Percentiles rank a stretch among this genome's conserved stretches.
Conservation (phyloP, 92 coral and sea anemone species). For the Umimayanthus kanabou region DNA sequence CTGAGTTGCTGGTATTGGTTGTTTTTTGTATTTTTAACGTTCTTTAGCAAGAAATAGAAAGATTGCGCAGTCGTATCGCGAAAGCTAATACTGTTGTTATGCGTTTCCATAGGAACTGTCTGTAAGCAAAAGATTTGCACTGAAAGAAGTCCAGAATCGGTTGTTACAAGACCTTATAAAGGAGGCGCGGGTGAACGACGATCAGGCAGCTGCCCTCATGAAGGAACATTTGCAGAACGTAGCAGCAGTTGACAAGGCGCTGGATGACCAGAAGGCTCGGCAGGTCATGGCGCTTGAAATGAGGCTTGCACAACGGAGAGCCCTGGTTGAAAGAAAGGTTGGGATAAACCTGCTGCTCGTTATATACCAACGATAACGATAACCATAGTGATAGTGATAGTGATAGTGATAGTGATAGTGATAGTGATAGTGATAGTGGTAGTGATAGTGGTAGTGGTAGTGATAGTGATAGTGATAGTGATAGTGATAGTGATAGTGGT, state of each 20-base stretch:
- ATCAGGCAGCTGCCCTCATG: conserved; percentile 73
- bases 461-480: not conserved
- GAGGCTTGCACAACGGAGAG: conserved; percentile 91
- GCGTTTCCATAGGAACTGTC: conserved; percentile 73
- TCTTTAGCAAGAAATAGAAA: too few relatives aligned
- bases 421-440: too few relatives aligned
- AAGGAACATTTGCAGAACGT: conserved; percentile 80
- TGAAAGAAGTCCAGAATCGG: conserved; percentile 85
- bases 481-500: too few relatives aligned
- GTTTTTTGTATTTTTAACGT: too few relatives aligned
- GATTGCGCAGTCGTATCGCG: too few relatives aligned
- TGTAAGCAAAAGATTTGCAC: conserved; percentile 80
- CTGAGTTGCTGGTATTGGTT: too few relatives aligned
- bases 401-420: not conserved
- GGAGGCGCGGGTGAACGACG: conserved; percentile 79
- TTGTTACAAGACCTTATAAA: conserved; percentile 74
- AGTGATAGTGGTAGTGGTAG: too few relatives aligned
- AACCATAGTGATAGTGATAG: not conserved
- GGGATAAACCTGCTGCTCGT: not conserved
- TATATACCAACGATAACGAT: not conserved
- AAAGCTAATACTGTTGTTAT: not conserved
- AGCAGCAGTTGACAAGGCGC: conserved; percentile 86
- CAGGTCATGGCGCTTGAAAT: conserved; percentile 92
- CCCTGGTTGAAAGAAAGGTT: conserved; percentile 80
- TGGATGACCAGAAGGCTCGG: conserved; percentile 88